Conservation (phyloP, 1,140 invertebrate genomes). For the Aphelenchoides avenae region DNA sequence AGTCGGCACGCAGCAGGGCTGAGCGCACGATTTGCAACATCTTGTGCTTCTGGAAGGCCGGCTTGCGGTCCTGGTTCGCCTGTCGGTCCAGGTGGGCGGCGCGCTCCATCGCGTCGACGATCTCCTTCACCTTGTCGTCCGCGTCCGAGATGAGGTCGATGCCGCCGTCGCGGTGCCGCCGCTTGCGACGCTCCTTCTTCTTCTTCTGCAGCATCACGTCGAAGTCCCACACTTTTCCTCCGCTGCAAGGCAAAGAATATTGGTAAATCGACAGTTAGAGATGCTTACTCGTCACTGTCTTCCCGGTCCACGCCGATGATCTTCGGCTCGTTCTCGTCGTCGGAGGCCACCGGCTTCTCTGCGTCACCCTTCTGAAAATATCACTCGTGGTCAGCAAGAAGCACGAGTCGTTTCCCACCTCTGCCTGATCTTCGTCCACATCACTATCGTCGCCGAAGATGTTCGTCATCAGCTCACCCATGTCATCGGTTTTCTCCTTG, state of each 20-base stretch:
- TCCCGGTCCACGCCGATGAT: conserved; percentile 15
- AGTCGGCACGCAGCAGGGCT: conserved; percentile 42
- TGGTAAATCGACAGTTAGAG: background rate
- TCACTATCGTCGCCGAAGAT: conserved; percentile 44
- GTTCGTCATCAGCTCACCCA: conserved; percentile 35
- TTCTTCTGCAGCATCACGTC: conserved; percentile 40
- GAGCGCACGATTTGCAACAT: conserved; percentile 43
- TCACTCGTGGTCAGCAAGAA: background rate
- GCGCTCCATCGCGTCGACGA: conserved; percentile 49
- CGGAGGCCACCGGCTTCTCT: background rate
- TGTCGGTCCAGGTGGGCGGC: conserved; percentile 53
- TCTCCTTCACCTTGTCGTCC: conserved; percentile 45
- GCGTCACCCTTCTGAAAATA: background rate
- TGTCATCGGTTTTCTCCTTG: conserved; percentile 18
- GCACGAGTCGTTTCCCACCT: conserved; percentile 22
- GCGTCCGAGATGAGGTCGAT: conserved; percentile 55
- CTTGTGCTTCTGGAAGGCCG: conserved; percentile 52
- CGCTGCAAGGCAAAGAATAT: conserved; percentile 2
- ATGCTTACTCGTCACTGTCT: conserved; percentile 28
- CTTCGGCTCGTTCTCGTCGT: conserved; percentile 23
- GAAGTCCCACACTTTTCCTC: conserved; percentile 33
- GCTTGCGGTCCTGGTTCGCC: conserved; percentile 45
- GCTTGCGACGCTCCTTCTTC: conserved; percentile 27
- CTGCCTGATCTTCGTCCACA: conserved; percentile 30
- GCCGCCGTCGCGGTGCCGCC: conserved; percentile 31